Conservation (phyloP, 1,140 invertebrate genomes). For the Zaprionus taronus region DNA sequence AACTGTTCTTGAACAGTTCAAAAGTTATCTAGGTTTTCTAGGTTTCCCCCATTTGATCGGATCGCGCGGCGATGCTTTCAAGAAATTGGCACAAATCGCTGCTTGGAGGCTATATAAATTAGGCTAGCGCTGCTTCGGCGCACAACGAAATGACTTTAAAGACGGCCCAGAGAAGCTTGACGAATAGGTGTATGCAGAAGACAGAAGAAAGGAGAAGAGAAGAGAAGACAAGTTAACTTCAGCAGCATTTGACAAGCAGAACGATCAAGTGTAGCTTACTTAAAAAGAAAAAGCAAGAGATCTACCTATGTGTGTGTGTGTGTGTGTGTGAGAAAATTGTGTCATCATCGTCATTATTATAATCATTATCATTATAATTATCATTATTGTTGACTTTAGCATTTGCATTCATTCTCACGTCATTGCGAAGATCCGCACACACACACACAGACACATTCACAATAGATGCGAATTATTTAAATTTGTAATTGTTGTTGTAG, state of each 20-base stretch:
- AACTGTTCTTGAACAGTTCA: not conserved
- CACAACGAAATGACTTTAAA: conserved; percentile 24
- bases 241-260: conserved; percentile 17
- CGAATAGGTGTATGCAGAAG: not conserved
- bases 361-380: conserved; percentile 33
- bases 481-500: conserved; percentile 32
- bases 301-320: no score
- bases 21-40: not conserved
- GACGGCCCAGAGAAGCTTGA: conserved; percentile 1
- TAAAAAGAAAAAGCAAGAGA: conserved; percentile 13
- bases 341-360: conserved; percentile 41
- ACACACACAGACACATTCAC: conserved; percentile 9
- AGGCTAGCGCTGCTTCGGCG: conserved; percentile 48
- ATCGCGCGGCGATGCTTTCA: not conserved
- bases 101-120: conserved; percentile 69
- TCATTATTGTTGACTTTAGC: conserved; percentile 48
- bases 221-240: conserved; percentile 13
- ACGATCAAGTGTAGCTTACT: conserved; percentile 31
- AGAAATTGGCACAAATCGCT: conserved; percentile 70
- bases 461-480: conserved; percentile 40
- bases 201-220: not conserved
- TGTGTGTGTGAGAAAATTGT: conserved; percentile 26
- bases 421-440: conserved; percentile 14
- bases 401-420: conserved; percentile 50
- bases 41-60: conserved; percentile 1